phyloP scores from a whole-genome alignment of 2,797 vertebrate genomes.

The Pangasius krempfi region DNA sequence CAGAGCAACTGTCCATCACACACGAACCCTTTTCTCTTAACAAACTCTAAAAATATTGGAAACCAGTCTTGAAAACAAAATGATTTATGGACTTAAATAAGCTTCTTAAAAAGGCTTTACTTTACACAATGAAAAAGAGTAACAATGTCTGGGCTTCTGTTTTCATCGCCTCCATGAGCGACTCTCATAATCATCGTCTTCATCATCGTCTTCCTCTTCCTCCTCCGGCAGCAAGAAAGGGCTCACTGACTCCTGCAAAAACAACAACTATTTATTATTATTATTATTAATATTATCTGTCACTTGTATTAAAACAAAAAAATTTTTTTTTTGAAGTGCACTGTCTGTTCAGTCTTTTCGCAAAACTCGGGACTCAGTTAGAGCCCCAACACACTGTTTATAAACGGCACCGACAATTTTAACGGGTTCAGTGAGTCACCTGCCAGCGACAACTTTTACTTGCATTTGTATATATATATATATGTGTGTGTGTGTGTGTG shows the following conservation, averaged over 20 bases:
- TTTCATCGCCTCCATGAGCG: slow-evolving; percentile 97
- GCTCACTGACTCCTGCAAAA: slow-evolving; percentile 83
- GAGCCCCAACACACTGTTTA: not conserved
- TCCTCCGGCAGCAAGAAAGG: slow-evolving; percentile 89
- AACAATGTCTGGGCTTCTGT: slow-evolving; percentile 2
- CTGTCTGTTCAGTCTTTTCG: not conserved
- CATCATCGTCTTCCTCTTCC: slow-evolving; percentile 89
- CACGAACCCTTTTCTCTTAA: slow-evolving; percentile 48
- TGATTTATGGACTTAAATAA: slow-evolving; percentile 56
- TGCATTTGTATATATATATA: no score
- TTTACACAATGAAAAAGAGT: slow-evolving; percentile 37
- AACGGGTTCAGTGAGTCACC: no score
- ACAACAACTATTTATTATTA: not conserved
- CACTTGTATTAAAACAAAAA: no score
- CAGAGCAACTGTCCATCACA: not conserved
- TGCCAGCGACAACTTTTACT: no score
- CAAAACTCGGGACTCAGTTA: not conserved
- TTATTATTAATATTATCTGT: not conserved
- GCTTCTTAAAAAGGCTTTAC: slow-evolving; percentile 46
- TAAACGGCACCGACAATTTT: no score
- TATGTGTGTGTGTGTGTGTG: no score
- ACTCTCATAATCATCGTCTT: slow-evolving; percentile 93
- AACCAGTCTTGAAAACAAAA: slow-evolving; percentile 51
- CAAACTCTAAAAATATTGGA: slow-evolving; percentile 71
- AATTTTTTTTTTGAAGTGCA: no score